Conservation (phyloP, 30 jellyfish, hydroid and myxozoan genomes). For the Turritopsis dohrnii region DNA sequence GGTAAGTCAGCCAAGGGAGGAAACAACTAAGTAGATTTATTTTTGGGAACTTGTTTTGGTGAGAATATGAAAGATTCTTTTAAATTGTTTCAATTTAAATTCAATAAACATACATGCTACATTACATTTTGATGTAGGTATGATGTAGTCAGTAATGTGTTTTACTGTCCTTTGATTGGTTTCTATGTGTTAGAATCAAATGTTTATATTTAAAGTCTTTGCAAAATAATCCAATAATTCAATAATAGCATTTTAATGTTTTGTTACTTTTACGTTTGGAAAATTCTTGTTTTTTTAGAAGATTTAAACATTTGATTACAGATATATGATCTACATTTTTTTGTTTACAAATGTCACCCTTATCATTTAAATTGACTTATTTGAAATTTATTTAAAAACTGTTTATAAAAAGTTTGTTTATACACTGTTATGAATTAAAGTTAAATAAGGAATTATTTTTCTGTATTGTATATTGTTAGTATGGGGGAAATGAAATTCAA, state of each 20-base stretch:
- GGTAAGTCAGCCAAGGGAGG: slow-evolving; percentile 27
- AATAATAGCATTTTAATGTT: background rate
- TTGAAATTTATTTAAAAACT: too few species aligned
- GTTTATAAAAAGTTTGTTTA: too few species aligned
- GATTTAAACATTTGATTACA: background rate
- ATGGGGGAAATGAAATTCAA: slow-evolving; percentile 34
- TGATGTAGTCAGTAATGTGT: too few species aligned
- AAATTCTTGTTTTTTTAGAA: background rate
- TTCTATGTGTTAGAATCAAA: too few species aligned
- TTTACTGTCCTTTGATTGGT: too few species aligned
- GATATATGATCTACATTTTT: background rate
- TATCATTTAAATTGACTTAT: too few species aligned
- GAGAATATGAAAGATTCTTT: background rate
- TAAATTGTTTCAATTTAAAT: background rate
- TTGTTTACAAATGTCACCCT: too few species aligned
- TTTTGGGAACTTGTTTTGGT: background rate
- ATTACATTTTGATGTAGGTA: too few species aligned
- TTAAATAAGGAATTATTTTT: background rate
- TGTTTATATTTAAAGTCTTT: too few species aligned
- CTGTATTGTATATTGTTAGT: slow-evolving; percentile 20
- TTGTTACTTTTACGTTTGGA: background rate
- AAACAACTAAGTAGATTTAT: background rate
- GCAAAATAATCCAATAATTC: background rate
- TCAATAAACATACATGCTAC: too few species aligned
- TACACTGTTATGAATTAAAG: background rate